Evolutionary conservation across 1,140 invertebrate genomes (phyloP), one percentile per base, ranked within the genome.

Genomic region (Trichogramma pretiosum): DNA sequence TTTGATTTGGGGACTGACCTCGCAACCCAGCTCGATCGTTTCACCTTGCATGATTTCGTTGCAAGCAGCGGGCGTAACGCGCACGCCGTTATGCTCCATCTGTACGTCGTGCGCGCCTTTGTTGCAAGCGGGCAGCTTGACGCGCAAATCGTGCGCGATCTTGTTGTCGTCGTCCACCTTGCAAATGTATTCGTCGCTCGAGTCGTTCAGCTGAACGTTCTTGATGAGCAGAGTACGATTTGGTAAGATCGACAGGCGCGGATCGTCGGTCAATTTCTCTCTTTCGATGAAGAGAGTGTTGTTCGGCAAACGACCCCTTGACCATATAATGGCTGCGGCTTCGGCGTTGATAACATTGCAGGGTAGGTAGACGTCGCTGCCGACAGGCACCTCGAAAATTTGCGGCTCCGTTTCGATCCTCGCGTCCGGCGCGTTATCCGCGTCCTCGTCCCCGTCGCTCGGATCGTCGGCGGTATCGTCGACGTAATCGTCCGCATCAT

Each of bases 291-390:
- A 33, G 5, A 44, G 11, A 1, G 37, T 30, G 26, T 30, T 13
- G 7, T 30, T 9, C 13, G 7, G 26, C 26, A 30, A 30, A 30
- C 13, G 13, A 30, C 13, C 7, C 26, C 13, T n/a, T 9, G 13
- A 34, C n/a, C 14, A n/a, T 16, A n/a, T n/a, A 11, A 5, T 34
- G 33, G 33, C 9, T 11, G 33, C 5, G 17, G 5, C 33, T 11
- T 34, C 43, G 14, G 38, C 14, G 34, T 51, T 41, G 1, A 23
- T 3, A 10, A 51, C 28, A 13, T 42, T 3, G 37, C 49, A 51
- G 10, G 49, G 49, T 5, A 51, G 7, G 9, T 2, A n/a, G 9
- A 46, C 49, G 3, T 23, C 3, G n/a, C 9, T 9, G 2, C 49
- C 49, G 2, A 9, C 2, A 3, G 2, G 0, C 5, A 42, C 30